phyloP scores from a whole-genome alignment of 2,113 vertebrate genomes.

The Pseudolaguvia tuberculata region DNA sequence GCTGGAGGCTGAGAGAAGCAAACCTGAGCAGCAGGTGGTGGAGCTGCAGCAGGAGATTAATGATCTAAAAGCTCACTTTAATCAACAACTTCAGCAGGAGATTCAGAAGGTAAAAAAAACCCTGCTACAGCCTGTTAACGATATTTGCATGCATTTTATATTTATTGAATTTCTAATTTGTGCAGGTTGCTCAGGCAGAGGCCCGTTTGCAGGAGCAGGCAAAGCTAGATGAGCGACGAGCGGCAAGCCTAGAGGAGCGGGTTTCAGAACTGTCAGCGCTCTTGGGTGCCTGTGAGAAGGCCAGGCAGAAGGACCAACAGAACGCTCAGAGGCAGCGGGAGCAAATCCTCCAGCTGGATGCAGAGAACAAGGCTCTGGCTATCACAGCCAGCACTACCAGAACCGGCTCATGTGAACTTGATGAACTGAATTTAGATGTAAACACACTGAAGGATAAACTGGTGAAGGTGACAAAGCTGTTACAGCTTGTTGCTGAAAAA shows the following conservation, averaged over 20 bases:
- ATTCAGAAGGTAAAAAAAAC: constrained; percentile 51
- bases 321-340: constrained; percentile 79
- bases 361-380: constrained; percentile 87
- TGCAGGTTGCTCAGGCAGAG: constrained; percentile 73
- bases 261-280: constrained; percentile 82
- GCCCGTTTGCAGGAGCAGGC: constrained; percentile 75
- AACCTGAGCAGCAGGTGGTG: constrained; percentile 70
- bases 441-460: constrained; percentile 75
- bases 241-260: constrained; percentile 78
- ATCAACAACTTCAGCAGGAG: constrained; percentile 79
- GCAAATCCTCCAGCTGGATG: constrained; percentile 81
- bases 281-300: constrained; percentile 80
- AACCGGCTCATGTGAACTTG: constrained; percentile 59
- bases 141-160: neutral
- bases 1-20: constrained; percentile 62
- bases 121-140: neutral
- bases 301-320: constrained; percentile 81
- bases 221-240: constrained; percentile 77
- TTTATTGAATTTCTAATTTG: constrained; percentile 7
- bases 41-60: constrained; percentile 75
- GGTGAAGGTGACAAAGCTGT: constrained; percentile 78
- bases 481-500: constrained; percentile 69
- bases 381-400: constrained; percentile 71
- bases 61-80: constrained; percentile 73
- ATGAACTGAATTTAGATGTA: constrained; percentile 76